A percentile compares a stretch with the other conserved stretches of the same genome.
These are phyloP conservation scores for Prunella himalayana DNA, from an alignment of 2,113 vertebrate species.

Conservation along the genomic window DNA sequence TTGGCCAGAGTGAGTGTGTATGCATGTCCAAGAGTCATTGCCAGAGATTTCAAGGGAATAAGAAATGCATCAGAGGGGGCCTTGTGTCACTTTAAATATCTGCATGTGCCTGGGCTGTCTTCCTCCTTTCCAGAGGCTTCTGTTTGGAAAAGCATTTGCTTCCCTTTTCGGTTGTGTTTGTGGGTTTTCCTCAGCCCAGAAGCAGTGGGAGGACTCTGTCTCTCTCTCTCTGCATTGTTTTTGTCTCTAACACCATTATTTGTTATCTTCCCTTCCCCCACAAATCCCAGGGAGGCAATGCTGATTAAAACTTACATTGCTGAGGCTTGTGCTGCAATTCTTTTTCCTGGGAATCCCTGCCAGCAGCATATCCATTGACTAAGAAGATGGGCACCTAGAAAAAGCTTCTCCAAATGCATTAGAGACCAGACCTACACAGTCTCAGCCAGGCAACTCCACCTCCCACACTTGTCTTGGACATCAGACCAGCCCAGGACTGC, in stretches of 20 bases:
- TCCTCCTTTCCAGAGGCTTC: background rate
- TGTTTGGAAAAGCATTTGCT: background rate
- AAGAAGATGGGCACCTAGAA: background rate
- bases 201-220: background rate
- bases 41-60: background rate
- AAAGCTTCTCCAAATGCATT: background rate
- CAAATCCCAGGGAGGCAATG: background rate
- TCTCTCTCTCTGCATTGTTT: background rate
- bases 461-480: background rate
- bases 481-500: background rate
- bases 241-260: conserved; percentile 6
- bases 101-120: background rate
- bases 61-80: background rate
- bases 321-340: background rate
- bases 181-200: background rate
- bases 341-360: background rate
- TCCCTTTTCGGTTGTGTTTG: background rate
- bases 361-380: background rate
- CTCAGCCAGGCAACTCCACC: background rate
- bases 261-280: background rate
- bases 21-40: background rate
- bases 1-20: background rate
- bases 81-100: background rate
- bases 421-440: background rate
- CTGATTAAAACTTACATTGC: background rate